A percentile compares a stretch with the other conserved stretches of the same genome.
Conservation (phyloP, 1,140 invertebrate species). For the Centruroides vittatus region DNA sequence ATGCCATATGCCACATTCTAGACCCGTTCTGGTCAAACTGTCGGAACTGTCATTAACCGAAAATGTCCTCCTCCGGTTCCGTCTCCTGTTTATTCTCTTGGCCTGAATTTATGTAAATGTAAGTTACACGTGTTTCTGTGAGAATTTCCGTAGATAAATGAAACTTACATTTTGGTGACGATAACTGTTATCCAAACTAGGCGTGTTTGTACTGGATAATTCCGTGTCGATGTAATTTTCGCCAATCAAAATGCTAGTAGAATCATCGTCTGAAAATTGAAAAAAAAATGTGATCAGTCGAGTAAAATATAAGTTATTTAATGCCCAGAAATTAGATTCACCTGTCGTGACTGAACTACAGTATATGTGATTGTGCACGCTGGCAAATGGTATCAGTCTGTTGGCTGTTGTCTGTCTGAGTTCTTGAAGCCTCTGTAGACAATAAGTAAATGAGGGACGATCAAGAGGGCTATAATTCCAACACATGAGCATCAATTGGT, state of each 20-base stretch:
- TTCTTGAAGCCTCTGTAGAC: conserved; percentile 45
- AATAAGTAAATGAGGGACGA: conserved; percentile 61
- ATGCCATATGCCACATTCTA: too few species aligned
- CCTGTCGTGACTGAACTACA: background rate
- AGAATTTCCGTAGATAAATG: background rate
- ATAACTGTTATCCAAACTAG: background rate
- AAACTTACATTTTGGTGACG: background rate
- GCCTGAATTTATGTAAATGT: too few species aligned
- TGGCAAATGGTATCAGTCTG: background rate
- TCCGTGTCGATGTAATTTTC: background rate
- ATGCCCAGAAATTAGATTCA: background rate
- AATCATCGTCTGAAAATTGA: too few species aligned
- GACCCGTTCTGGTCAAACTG: too few species aligned
- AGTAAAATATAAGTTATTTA: too few species aligned
- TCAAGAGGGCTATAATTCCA: conserved; percentile 59
- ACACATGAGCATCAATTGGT: conserved; percentile 57
- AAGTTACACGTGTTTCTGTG: too few species aligned
- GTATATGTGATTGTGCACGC: background rate
- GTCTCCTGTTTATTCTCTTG: background rate
- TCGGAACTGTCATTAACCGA: too few species aligned
- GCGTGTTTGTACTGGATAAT: background rate
- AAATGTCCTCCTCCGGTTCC: background rate
- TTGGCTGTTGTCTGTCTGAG: background rate
- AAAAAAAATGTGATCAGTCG: too few species aligned
- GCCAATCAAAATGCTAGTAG: too few species aligned